phyloP scores from a whole-genome alignment of 2,113 vertebrate species.

The Mustelus asterias region DNA sequence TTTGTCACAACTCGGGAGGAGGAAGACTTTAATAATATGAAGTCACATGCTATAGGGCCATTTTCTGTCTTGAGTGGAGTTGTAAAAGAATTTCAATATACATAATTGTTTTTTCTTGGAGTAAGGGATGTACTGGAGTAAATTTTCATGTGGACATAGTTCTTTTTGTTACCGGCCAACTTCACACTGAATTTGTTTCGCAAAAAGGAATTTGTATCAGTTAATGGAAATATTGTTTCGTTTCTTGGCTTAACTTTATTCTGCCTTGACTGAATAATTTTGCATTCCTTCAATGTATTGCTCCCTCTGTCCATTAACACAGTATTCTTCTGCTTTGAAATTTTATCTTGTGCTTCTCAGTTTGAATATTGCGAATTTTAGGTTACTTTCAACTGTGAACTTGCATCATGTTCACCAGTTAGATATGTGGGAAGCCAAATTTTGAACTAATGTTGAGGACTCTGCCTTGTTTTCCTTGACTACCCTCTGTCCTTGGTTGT shows the following conservation, averaged over 20 bases:
- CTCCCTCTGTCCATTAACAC: not conserved
- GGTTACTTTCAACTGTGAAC: not conserved
- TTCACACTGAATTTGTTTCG: not conserved
- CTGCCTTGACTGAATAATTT: not conserved
- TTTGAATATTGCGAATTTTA: not conserved
- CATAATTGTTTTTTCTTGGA: not conserved
- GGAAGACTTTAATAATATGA: not conserved
- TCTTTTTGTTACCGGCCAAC: not conserved
- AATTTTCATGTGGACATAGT: not conserved
- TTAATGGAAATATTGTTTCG: not conserved
- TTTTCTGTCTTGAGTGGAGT: not conserved
- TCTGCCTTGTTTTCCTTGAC: not conserved
- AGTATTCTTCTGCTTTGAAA: not conserved
- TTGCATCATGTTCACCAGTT: not conserved
- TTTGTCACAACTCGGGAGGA: not conserved
- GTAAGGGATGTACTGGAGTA: not conserved
- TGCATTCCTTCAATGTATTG: not conserved
- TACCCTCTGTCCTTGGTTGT: not conserved
- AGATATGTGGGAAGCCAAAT: not conserved
- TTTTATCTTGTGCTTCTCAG: not conserved
- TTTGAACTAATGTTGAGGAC: not conserved
- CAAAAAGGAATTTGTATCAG: not conserved
- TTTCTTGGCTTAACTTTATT: not conserved
- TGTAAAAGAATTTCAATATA: not conserved
- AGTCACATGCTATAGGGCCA: not conserved